Percentiles rank a stretch among this genome's conserved stretches.
Evolutionary conservation across 2,888 invertebrate species (phyloP).

Genomic region (Pollenia labialis): DNA sequence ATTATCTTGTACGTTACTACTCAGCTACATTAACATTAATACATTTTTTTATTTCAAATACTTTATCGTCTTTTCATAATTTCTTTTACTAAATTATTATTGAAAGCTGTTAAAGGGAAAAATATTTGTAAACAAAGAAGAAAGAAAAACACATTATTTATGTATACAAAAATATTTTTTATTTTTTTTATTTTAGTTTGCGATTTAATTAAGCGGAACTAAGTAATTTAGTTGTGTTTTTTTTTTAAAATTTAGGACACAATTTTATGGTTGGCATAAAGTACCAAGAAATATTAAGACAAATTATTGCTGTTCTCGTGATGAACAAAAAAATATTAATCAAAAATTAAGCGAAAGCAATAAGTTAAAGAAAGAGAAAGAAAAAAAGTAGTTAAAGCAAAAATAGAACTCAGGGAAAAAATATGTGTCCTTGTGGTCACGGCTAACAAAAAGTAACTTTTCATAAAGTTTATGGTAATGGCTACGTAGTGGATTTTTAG

Average conservation of each 20-base stretch:
- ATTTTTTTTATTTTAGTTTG: background rate
- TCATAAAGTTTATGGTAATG: no score
- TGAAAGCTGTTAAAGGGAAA: slow-evolving; percentile 3
- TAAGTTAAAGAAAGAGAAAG: no score
- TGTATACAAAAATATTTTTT: background rate
- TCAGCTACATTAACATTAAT: no score
- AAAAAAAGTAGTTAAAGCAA: background rate
- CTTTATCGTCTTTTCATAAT: background rate
- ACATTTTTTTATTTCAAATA: no score
- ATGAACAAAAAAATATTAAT: background rate
- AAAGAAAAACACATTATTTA: background rate
- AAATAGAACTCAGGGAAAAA: background rate
- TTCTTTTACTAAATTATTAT: slow-evolving; percentile 35
- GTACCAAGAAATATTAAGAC: slow-evolving; percentile 1
- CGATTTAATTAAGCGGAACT: slow-evolving; percentile 43
- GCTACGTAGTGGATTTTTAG: no score
- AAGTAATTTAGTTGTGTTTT: slow-evolving; percentile 34
- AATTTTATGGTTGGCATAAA: slow-evolving; percentile 34
- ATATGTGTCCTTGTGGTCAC: no score
- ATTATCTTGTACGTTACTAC: no score
- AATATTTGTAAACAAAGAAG: background rate
- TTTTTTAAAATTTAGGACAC: slow-evolving; percentile 31
- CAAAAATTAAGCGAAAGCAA: no score
- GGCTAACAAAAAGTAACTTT: no score
- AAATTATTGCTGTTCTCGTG: slow-evolving; percentile 20